These are phyloP conservation scores for Notolepis coatsorum DNA, from an alignment of 2,797 vertebrate species.

Conservation along the genomic window DNA sequence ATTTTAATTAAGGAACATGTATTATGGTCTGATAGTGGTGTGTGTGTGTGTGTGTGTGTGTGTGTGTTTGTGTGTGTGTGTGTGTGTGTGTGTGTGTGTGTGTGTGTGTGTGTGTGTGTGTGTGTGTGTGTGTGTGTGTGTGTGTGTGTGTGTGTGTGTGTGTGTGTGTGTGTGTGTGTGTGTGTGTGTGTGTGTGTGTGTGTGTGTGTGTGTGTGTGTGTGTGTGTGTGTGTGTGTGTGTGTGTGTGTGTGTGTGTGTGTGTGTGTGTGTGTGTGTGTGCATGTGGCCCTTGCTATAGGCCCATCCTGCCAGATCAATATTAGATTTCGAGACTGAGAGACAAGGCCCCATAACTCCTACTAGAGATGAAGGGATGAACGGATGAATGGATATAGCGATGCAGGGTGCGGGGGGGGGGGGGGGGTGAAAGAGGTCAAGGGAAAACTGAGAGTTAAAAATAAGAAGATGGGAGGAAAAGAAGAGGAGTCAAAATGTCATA, in stretches of 20 bases:
- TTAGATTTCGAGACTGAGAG: no score
- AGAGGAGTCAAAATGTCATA: no score
- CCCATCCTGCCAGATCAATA: no score
- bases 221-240: background rate
- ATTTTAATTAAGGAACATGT: slow-evolving; percentile 71
- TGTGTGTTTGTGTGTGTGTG: background rate
- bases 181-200: background rate
- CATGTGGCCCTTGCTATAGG: slow-evolving; percentile 17
- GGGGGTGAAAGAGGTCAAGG: no score
- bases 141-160: background rate
- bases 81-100: background rate
- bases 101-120: background rate
- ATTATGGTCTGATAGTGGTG: slow-evolving; percentile 44
- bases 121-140: background rate
- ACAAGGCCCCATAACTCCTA: no score
- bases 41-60: background rate
- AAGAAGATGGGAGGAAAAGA: background rate
- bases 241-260: background rate
- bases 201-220: background rate
- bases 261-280: background rate
- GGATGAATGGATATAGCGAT: background rate
- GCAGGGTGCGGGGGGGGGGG: background rate
- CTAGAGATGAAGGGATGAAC: no score
- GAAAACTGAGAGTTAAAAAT: background rate
- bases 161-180: background rate